Base-by-base conservation (phyloP, 2,113 vertebrate genomes). In the Rhea pennata region DNA sequence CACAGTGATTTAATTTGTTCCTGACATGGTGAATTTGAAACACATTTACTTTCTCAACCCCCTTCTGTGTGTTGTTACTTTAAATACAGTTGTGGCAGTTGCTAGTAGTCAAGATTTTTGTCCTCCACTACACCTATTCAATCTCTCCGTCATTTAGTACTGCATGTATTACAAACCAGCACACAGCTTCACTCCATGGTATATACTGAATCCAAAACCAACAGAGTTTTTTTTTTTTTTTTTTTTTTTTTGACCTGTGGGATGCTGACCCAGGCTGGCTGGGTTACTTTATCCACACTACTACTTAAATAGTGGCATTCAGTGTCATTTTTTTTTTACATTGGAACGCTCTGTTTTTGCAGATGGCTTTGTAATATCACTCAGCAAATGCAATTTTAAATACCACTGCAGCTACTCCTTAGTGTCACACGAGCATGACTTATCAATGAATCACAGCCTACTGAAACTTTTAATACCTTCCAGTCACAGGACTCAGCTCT, bases 261-360 rank as follows among this genome's bases (percentile, higher is more conserved):
- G 88, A 95, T 85, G 84, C 77, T 93, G 84, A 87, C 87, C 77
- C 0, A 51, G 75, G 19, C 66, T 92, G 84, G 23, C 67, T 92
- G 66, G 61, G 62, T 56, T 50, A 62, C 27, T 53, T 5, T 70
- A 54, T 87, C 59, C 79, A 54, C 53, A 87, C 21, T 40, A 51
- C 48, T 42, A 39, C 58, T 92, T 88, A 44, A 96, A 96, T 95
- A 97, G 84, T 56, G 54, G 26, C 89, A 83, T 88, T 96, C 92
- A 91, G 40, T n/a, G 27, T 81, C 20, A 0, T 67, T 95, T 92
- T 93, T 91, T 88, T 71, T 91, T 82, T 5, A 54, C 31, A 3
- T 91, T 42, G 64, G 64, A 96, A 86, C 39, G 10, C 85, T 93
- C 76, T 97, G 94, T 93, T 97, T 97, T 96, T 94, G 90, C 98